A percentile compares a stretch with the other conserved stretches of the same genome.
Evolutionary conservation across 30 jellyfish, hydroid and myxozoan species (phyloP).

Genomic region (Aurelia aurita complex sp. Pacific): DNA sequence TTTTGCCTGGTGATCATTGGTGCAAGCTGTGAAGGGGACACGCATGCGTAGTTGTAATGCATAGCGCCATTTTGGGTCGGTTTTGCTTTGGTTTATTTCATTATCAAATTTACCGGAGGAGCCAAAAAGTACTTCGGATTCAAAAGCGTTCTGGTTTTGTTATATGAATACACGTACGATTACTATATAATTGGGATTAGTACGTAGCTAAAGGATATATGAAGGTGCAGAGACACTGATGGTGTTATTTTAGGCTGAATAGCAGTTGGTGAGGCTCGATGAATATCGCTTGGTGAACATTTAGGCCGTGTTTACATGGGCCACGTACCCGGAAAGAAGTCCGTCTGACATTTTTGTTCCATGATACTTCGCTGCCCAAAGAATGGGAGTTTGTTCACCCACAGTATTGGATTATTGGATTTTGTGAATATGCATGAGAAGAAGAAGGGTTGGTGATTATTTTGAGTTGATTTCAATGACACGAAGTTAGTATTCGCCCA

Average conservation of each 20-base stretch:
- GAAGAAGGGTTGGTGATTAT: too few species aligned
- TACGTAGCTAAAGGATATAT: too few species aligned
- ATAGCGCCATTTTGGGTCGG: constrained; percentile 78
- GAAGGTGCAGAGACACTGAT: not conserved
- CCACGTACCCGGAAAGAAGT: constrained; percentile 79
- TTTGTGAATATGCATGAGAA: not conserved
- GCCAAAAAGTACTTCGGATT: constrained; percentile 14
- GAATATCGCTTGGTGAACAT: not conserved
- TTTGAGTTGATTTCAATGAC: too few species aligned
- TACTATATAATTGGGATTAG: too few species aligned
- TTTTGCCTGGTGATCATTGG: not conserved
- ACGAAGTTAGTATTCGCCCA: too few species aligned
- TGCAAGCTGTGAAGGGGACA: constrained; percentile 25
- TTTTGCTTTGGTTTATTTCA: constrained; percentile 19
- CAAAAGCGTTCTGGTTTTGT: too few species aligned
- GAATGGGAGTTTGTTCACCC: not conserved
- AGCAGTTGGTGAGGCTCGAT: too few species aligned
- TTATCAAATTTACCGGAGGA: constrained; percentile 36
- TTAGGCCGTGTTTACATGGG: constrained; percentile 55
- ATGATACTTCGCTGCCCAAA: not conserved
- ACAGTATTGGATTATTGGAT: not conserved
- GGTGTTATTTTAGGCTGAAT: not conserved
- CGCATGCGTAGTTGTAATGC: constrained; percentile 58
- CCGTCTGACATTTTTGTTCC: not conserved
- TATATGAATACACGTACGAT: too few species aligned